Percentiles rank a stretch among this genome's conserved stretches.
Evolutionary conservation across 1,140 invertebrate species (phyloP).

Genomic region (Drosophila pachea): DNA sequence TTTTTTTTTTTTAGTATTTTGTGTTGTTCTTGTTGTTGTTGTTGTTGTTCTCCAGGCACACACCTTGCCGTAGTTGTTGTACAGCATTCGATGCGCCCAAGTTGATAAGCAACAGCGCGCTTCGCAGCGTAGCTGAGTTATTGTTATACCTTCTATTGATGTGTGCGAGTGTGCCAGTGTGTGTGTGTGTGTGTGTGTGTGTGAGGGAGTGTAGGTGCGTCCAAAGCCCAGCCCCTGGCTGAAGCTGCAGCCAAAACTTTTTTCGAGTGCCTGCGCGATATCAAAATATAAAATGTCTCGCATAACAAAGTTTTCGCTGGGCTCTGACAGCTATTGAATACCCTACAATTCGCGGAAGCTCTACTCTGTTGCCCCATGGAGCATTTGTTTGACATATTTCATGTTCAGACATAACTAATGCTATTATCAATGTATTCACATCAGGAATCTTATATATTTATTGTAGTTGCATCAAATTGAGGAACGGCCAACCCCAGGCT

Average conservation of each 20-base stretch:
- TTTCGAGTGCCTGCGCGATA: constrained; percentile 42
- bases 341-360: constrained; percentile 3
- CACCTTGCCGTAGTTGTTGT: constrained; percentile 22
- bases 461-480: constrained; percentile 46
- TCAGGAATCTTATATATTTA: constrained; percentile 40
- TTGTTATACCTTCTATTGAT: constrained; percentile 52
- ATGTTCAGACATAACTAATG: background rate
- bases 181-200: constrained; percentile 10
- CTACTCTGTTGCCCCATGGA: background rate
- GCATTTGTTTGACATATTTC: too few relatives aligned
- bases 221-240: constrained; percentile 33
- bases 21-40: constrained; percentile 15
- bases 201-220: constrained; percentile 60
- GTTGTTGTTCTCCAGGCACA: constrained; percentile 1
- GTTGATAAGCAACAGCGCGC: constrained; percentile 64
- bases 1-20: constrained; percentile 12
- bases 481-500: background rate
- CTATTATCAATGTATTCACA: too few relatives aligned
- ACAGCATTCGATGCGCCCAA: constrained; percentile 72
- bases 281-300: constrained; percentile 48
- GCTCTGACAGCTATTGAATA: constrained; percentile 24
- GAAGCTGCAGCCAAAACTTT: constrained; percentile 28
- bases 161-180: too few relatives aligned
- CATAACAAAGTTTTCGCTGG: constrained; percentile 37
- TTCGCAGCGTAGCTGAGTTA: constrained; percentile 52